Conservation (phyloP, 1,140 invertebrate genomes). For the Formica selysi region DNA sequence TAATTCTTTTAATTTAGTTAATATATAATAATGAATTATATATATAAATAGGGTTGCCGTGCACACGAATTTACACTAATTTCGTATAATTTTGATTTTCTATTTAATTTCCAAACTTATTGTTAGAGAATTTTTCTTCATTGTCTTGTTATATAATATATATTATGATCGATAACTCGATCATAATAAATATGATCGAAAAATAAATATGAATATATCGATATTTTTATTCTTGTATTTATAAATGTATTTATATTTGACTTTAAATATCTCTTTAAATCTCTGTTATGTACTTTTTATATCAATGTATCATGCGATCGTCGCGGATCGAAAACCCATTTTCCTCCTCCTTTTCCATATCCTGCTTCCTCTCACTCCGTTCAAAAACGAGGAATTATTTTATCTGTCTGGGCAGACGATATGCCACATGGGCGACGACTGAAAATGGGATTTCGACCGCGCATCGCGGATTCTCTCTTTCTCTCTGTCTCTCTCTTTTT, state of each 20-base stretch:
- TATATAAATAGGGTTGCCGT: no score
- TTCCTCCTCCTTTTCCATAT: background rate
- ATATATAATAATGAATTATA: no score
- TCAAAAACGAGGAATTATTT: slow-evolving; percentile 30
- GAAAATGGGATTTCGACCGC: slow-evolving; percentile 32
- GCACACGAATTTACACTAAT: no score
- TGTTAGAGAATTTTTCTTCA: no score
- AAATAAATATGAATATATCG: background rate
- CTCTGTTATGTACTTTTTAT: background rate
- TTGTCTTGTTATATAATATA: background rate
- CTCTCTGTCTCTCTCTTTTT: background rate
- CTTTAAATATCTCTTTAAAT: background rate
- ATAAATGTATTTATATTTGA: background rate
- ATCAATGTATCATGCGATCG: background rate
- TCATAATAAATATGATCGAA: background rate
- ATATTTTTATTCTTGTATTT: background rate
- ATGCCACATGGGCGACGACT: slow-evolving; percentile 12
- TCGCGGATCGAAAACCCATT: background rate
- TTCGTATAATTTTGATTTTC: no score
- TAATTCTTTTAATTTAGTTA: no score
- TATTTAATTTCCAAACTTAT: no score
- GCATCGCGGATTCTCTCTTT: background rate
- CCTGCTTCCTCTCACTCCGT: background rate
- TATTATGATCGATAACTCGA: background rate
- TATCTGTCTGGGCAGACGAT: slow-evolving; percentile 29